Evolutionary conservation across 2,797 vertebrate genomes (phyloP).

Genomic region (Chelon auratus): DNA sequence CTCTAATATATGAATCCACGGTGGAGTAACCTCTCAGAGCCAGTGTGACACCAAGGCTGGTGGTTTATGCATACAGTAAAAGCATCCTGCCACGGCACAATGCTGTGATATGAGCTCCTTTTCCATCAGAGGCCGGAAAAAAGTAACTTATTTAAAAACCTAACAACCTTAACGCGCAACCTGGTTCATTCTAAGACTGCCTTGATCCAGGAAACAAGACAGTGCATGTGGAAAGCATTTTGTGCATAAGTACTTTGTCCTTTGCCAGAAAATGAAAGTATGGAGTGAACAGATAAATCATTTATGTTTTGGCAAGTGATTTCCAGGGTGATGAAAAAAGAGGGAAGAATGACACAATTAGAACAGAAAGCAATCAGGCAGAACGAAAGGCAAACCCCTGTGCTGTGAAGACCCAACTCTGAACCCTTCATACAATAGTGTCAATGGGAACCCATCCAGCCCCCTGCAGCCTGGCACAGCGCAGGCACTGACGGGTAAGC

Average conservation of each 20-base stretch:
- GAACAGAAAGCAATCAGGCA: conserved; percentile 77
- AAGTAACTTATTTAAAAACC: conserved; percentile 50
- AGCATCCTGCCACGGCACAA: conserved; percentile 80
- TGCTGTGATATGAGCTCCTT: conserved; percentile 76
- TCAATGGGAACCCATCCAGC: conserved; percentile 68
- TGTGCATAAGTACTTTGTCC: conserved; percentile 84
- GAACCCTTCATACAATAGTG: conserved; percentile 71
- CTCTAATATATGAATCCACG: conserved; percentile 61
- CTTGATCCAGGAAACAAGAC: conserved; percentile 72
- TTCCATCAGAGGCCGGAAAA: conserved; percentile 67
- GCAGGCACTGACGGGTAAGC: conserved; percentile 78
- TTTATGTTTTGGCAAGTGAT: conserved; percentile 74
- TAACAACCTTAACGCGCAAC: conserved; percentile 73
- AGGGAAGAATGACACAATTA: conserved; percentile 69
- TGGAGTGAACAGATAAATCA: conserved; percentile 64
- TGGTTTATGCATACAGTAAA: conserved; percentile 81
- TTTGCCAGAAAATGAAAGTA: conserved; percentile 63
- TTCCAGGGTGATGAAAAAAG: conserved; percentile 68
- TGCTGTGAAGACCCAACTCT: conserved; percentile 81
- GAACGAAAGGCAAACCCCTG: conserved; percentile 83
- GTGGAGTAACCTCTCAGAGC: conserved; percentile 65
- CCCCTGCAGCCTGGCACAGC: conserved; percentile 74
- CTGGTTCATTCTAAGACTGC: conserved; percentile 69
- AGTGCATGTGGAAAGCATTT: conserved; percentile 80
- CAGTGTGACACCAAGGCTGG: conserved; percentile 72